A percentile compares a stretch with the other conserved stretches of the same genome.
Evolutionary conservation across 2,797 vertebrate species (phyloP).

Genomic region (Bradypus variegatus): DNA sequence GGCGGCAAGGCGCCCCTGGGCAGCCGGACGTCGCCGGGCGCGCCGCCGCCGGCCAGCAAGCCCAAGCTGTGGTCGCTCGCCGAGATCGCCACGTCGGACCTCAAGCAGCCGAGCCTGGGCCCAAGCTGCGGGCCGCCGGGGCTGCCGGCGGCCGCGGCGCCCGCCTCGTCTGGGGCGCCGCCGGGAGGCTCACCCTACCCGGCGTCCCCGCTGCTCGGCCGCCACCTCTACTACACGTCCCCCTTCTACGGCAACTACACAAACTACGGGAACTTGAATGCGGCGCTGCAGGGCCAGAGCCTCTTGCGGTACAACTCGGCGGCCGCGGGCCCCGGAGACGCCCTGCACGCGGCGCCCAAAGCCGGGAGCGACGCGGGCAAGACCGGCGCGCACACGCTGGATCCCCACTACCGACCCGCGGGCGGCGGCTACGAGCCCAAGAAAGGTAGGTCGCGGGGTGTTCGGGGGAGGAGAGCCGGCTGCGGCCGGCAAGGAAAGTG

Average conservation of each 20-base stretch:
- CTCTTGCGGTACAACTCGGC: conserved; percentile 92
- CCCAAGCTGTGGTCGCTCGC: conserved; percentile 98
- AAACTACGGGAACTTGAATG: conserved; percentile 97
- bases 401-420: conserved; percentile 87
- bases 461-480: background rate
- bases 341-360: conserved; percentile 82
- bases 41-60: conserved; percentile 83
- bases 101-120: conserved; percentile 84
- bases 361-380: conserved; percentile 88
- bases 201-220: conserved; percentile 89
- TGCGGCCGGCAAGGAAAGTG: background rate
- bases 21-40: conserved; percentile 77
- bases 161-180: conserved; percentile 66
- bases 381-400: conserved; percentile 82
- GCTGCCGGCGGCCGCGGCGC: conserved; percentile 79
- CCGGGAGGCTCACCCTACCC: conserved; percentile 88
- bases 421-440: conserved; percentile 85
- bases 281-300: conserved; percentile 90
- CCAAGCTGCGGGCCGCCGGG: conserved; percentile 76
- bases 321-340: conserved; percentile 81
- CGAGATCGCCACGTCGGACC: conserved; percentile 98
- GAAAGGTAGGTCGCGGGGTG: conserved; percentile 86
- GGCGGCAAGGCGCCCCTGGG: conserved; percentile 74
- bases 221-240: conserved; percentile 97
- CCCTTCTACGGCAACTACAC: conserved; percentile 98